Evolutionary conservation across 2,888 invertebrate species (phyloP), one percentile per base, ranked within the genome.

Genomic region (Erebia epiphron): DNA sequence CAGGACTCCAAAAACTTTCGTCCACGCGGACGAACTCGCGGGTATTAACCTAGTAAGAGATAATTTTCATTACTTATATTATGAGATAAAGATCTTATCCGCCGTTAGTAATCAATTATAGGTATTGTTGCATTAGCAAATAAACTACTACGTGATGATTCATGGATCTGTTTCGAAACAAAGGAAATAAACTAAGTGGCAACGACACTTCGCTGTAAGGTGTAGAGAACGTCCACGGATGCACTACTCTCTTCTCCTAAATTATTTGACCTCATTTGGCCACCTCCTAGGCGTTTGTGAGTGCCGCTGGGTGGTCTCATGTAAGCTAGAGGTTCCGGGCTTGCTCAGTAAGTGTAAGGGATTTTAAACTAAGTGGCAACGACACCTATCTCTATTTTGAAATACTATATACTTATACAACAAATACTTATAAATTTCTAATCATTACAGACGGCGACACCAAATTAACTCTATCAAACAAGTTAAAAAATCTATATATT

Each of bases 111-210:
- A 72, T 69, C 71, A 58, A 68, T 70, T 67, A 73, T 67, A 70
- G 75, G 73, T 75, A 54, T 54, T 16, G 16, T 1, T 4, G 13
- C 75, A 70, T 74, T 75, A 74, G 49, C 71, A 75, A 71, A 75
- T 72, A 68, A 21, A 63, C 46, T 70, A 52, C n/a, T 71, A 76
- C 76, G 75, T 75, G 75, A 70, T 73, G 73, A 76, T 69, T 74
- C 70, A 73, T 72, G 60, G 67, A 60, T 46, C 21, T 18, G 14
- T 71, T 75, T 71, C 64, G 70, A 70, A 74, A 75, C 72, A 74
- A 74, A 70, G 66, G 54, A 72, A 72, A 74, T 72, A 69, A 73
- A 54, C 56, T 69, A 64, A 64, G 16, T 63, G 26, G 49, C 52
- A 70, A 54, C 58, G 68, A 68, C 65, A 68, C 26, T 65, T 57